These are phyloP conservation scores for Orientallactaga sibirica DNA, from an alignment of 2,797 vertebrate species.

Conservation along the genomic window DNA sequence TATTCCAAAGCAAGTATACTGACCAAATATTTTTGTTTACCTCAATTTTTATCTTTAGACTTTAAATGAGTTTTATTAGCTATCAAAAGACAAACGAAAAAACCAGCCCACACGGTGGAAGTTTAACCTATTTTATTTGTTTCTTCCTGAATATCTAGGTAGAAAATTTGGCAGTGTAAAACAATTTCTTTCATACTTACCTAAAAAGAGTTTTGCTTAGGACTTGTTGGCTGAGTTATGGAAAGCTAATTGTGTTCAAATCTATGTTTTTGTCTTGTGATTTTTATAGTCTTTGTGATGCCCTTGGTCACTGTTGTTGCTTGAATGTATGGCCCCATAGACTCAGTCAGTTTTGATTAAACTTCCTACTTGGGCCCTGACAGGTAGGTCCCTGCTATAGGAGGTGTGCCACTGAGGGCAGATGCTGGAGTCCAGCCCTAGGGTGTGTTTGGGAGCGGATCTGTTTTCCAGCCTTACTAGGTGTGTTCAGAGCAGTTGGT, in stretches of 20 bases:
- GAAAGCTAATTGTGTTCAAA: background rate
- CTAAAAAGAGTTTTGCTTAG: background rate
- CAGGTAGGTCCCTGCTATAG: no score
- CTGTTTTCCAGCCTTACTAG: no score
- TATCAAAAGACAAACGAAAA: background rate
- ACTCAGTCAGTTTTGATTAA: no score
- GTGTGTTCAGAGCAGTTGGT: no score
- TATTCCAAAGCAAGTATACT: constrained; percentile 26
- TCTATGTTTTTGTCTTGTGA: no score
- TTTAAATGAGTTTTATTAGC: constrained; percentile 25
- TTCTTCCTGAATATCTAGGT: constrained; percentile 6
- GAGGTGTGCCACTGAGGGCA: no score
- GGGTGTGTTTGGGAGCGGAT: no score
- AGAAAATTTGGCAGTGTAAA: background rate
- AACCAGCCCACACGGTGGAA: background rate
- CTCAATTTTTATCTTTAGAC: background rate
- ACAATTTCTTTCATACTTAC: background rate
- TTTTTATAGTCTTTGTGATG: background rate
- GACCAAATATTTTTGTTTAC: background rate
- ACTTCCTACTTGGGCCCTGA: no score
- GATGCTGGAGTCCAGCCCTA: no score
- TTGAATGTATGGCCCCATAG: no score
- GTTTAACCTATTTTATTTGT: constrained; percentile 17
- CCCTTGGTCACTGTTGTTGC: background rate
- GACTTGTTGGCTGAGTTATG: constrained; percentile 16